A percentile compares a stretch with the other conserved stretches of the same genome.
Evolutionary conservation across 92 coral and sea anemone species (phyloP).

Genomic region (Actinostola sp.): DNA sequence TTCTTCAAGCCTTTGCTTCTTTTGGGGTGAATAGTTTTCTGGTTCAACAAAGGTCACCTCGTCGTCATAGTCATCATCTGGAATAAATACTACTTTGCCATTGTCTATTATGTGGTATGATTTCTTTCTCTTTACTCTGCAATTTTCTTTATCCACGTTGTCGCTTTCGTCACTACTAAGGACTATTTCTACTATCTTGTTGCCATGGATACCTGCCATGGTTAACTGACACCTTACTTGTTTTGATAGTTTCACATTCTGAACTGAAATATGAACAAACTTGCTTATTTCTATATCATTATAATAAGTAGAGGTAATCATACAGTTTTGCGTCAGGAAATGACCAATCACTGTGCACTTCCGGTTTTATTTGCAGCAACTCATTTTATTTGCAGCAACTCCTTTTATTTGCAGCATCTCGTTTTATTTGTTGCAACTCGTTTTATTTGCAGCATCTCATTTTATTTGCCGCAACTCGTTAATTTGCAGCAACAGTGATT

Average conservation of each 20-base stretch:
- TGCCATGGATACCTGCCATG: constrained; percentile 1
- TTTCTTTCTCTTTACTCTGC: not conserved
- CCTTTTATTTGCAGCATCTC: too few relatives aligned
- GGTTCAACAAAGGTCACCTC: constrained; percentile 78
- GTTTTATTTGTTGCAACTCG: too few relatives aligned
- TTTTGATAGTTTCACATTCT: not conserved
- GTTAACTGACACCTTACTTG: not conserved
- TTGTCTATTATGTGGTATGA: not conserved
- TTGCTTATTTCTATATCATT: not conserved
- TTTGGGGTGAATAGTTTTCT: constrained; percentile 78
- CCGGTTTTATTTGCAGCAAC: too few relatives aligned
- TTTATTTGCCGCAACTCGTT: too few relatives aligned
- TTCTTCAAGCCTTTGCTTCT: constrained; percentile 44
- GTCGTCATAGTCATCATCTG: constrained; percentile 57
- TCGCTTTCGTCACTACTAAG: constrained; percentile 7
- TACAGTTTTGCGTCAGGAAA: not conserved
- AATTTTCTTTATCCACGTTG: too few relatives aligned
- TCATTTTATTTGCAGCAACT: too few relatives aligned
- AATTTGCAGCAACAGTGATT: too few relatives aligned
- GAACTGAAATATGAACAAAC: not conserved
- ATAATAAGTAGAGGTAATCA: not conserved
- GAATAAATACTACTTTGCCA: constrained; percentile 17
- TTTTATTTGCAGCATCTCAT: too few relatives aligned
- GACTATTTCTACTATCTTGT: not conserved
- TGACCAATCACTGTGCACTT: too few relatives aligned